Percentiles rank a stretch among this genome's conserved stretches.
phyloP scores from a whole-genome alignment of 2,888 invertebrate genomes.

The Cerastis leucographa region DNA sequence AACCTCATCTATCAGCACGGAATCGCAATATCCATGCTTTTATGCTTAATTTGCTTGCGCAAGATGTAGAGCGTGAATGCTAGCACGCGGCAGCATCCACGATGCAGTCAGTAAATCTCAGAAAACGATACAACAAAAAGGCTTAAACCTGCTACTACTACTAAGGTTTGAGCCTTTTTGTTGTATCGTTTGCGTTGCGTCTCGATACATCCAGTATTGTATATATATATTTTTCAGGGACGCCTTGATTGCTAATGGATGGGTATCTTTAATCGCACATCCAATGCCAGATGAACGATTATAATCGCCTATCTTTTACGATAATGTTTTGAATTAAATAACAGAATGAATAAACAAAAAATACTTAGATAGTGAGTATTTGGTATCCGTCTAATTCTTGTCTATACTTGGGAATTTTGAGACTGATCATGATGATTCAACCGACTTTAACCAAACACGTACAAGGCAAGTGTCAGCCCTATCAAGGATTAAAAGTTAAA shows the following conservation, averaged over 20 bases:
- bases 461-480: constrained; percentile 12
- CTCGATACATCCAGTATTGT: no score
- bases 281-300: not conserved
- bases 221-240: no score
- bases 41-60: not conserved
- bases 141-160: no score
- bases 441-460: not conserved
- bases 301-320: not conserved
- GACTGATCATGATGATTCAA: not conserved
- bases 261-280: not conserved
- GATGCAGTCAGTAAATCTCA: not conserved
- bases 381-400: not conserved
- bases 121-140: not conserved
- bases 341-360: not conserved
- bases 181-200: no score
- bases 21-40: not conserved
- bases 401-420: not conserved
- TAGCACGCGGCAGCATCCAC: no score
- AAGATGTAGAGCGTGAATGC: no score
- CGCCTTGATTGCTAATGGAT: no score
- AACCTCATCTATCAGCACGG: not conserved
- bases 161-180: no score
- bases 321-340: not conserved
- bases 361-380: not conserved
- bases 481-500: constrained; percentile 11